Base-by-base conservation (phyloP, 1,140 invertebrate species). In the Eumaeus atala region DNA sequence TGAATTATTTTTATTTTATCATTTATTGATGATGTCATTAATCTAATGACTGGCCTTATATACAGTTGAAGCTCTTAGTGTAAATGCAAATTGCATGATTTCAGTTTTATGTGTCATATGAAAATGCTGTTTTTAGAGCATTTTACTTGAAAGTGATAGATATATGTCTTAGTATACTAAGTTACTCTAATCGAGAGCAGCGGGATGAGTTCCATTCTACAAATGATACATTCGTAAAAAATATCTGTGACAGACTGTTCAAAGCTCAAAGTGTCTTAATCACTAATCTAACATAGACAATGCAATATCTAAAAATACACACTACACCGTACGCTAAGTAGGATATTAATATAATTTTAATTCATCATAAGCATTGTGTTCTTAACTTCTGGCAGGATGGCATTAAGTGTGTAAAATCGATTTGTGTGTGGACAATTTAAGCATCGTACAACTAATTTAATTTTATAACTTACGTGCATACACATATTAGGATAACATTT, bases 271-370 rank as follows among this genome's bases (percentile, higher is more conserved):
- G 74, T 81, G 74, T 84, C 77, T 83, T 84, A 83, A 66, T 51
- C 62, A 81, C 81, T 87, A 84, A 62, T 70, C 80, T 85, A 87
- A 87, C 74, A 76, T 84, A 85, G 73, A 84, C 78, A 84, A 87
- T 80, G 84, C 80, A 58, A 84, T 81, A 72, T 84, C 84, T 87
- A 87, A 87, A 87, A 87, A 87, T 87, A 87, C 84, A 80, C 64
- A 77, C 79, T 84, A 87, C 76, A 70, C 58, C 72, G 64, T 84
- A 87, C 69, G 56, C 80, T 87, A 83, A 75, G 72, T 84, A 84
- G 80, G 80, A 84, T 87, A 78, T 77, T 54, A 75, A 73, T 73
- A 79, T 75, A 74, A 76, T 72, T 79, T 81, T 74, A 77, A 61
- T 76, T 81, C 70, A 76, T 87, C 83, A 86, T 86, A 87, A 87